These are phyloP conservation scores for Meriones psammophilus DNA, from an alignment of 2,797 vertebrate species.

Conservation along the genomic window DNA sequence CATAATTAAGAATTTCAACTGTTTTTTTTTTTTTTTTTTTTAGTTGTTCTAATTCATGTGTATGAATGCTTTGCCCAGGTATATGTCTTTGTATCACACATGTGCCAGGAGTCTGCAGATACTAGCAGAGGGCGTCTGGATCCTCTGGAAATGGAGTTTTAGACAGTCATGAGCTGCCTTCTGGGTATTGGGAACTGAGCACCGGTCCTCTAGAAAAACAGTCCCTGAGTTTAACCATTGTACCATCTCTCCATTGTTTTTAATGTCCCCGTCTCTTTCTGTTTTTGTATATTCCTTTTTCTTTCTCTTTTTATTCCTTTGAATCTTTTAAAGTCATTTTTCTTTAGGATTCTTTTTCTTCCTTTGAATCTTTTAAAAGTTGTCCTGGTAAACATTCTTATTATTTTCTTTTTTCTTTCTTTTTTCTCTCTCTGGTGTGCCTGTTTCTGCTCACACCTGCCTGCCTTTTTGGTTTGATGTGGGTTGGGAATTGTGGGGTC, in stretches of 20 bases:
- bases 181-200: neutral
- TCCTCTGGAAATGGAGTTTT: neutral
- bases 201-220: neutral
- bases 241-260: neutral
- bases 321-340: constrained; percentile 46
- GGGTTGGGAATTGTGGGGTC: too few species aligned
- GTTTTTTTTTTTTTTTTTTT: neutral
- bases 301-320: constrained; percentile 11
- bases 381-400: neutral
- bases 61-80: neutral
- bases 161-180: neutral
- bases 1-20: constrained; percentile 5
- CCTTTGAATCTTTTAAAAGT: constrained; percentile 38
- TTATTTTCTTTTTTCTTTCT: too few species aligned
- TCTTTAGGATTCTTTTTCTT: constrained; percentile 19
- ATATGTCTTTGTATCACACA: neutral
- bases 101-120: neutral
- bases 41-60: neutral
- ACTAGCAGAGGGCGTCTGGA: neutral
- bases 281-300: neutral
- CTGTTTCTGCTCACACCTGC: too few species aligned
- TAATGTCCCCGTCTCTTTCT: constrained; percentile 37
- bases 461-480: neutral
- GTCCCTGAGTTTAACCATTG: neutral
- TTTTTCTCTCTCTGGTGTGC: neutral